Evolutionary conservation across 2,888 invertebrate genomes (phyloP), one percentile per base, ranked within the genome.

Genomic region (Nemotelus nigrinus): DNA sequence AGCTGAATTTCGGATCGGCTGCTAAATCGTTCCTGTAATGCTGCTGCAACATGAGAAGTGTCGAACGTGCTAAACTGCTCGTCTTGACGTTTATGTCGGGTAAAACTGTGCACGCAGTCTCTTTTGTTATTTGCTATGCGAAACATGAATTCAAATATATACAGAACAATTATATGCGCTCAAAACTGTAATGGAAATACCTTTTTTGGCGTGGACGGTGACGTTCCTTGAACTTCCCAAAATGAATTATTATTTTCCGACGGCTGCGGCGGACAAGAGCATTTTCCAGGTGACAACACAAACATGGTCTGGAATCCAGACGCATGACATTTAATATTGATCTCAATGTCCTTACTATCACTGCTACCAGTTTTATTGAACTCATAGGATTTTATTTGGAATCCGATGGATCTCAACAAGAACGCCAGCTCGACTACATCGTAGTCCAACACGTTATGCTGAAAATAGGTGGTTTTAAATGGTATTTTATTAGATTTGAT

Each of bases 181-280:
- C 25, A 25, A 25, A 25, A 25, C 25, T 25, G 25, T 53, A 53
- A 10, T 53, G 53, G 53, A 53, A 45, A 47, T 60, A 78, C 80
- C 70, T 77, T 64, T n/a, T 50, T 60, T 45, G 77, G 79, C 39
- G 68, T 72, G 39, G 78, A 64, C 41, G 80, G 78, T n/a, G 77
- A 70, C 43, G 41, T 78, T 8, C 79, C 79, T 70, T 80, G 80
- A 25, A 80, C 76, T 57, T 80, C 80, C 80, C 80, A 80, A 78
- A 80, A 80, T 48, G 80, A 79, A 68, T 80, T 80, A 75, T 80
- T 80, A 58, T 78, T 80, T n/a, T 78, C 43, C 48, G 76, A 39
- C 53, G 78, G 76, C 45, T 77, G 64, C 10, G 48, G 60, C 8
- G 80, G 80, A 48, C 80, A 80, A n/a, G 80, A 78, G 63, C 80